Base-by-base conservation (phyloP, 2,888 invertebrate species). In the Leucozona laternaria region DNA sequence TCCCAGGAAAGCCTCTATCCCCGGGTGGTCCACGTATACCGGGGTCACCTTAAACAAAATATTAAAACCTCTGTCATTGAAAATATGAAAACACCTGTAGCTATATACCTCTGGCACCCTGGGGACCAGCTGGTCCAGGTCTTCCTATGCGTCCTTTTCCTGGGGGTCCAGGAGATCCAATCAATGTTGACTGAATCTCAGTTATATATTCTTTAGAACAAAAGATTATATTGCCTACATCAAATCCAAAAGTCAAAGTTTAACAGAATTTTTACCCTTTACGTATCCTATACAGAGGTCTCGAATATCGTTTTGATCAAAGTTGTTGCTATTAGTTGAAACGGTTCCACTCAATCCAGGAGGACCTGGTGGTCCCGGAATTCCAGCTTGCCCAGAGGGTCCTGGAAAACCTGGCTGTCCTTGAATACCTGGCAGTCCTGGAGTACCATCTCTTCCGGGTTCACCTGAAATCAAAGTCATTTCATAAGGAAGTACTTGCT, bases 221-320 rank as follows among this genome's bases (percentile, higher is more conserved):
- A 70, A 79, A 68, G 17, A 50, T 1, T 48, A 20, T 2, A 15
- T 6, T 6, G 7, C 5, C 1, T 6, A 13, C 37, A 4, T 37
- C 2, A 13, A 3, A 37, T 40, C 4, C 15, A 40, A 40, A 13
- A 34, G 4, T 60, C 4, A 17, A 40, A 60, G 6, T 4, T 31
- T 0, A 10, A 13, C 0, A 11, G 0, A 15, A 10, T 1, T 17
- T 89, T 91, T 93, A 97, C 97, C 97, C 94, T 96, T 94, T 60
- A 97, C 93, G 62, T 97, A 95, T 64, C 95, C 94, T 89, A 96
- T 95, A 91, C 97, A 97, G 89, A 98, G 96, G 88, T 97, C 97
- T 88, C 96, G 93, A 20, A 98, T 94, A 92, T 97, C 97, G 6
- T 93, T 93, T 71, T 95, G 95, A 8, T 89, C 89, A 17, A 89